Evolutionary conservation across 2,797 vertebrate species (phyloP), one percentile per base, ranked within the genome.

Genomic region (Mus spretus): DNA sequence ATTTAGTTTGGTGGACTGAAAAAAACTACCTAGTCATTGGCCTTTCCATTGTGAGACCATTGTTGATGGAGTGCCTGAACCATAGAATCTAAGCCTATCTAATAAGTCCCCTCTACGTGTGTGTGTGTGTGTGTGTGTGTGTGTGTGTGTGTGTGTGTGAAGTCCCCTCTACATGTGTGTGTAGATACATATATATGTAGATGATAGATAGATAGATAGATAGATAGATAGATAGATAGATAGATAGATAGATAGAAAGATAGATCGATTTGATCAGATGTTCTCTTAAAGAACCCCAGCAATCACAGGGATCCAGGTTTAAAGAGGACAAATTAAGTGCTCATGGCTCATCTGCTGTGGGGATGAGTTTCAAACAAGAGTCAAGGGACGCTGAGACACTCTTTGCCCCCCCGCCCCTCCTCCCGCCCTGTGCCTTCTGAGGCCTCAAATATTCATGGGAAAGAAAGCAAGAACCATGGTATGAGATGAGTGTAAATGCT

Each of bases 301-400:
- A 95, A 82, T 85, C 17, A 59, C 87, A 55, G 40, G 63, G 28
- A 81, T 47, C 37, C 8, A 80, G 50, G 2, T 40, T 80, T 94
- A 26, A 89, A 31, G 55, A 37, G 22, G 34, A 34, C 17, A 61
- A 57, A 34, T 80, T 57, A 92, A 5, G 14, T 63, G 2, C 8
- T 24, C 9, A 3, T 0, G 0, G n/a, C 40, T 47, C 67, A 31
- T 17, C 57, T n/a, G 47, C 6, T 20, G 1, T 79, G 40, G 15
- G 3, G 17, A 92, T 86, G 61, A 63, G 28, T 20, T 50, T 78
- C 84, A n/a, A 1, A 7, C 14, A 61, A 50, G 85, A 67, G 31
- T 53, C 40, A 78, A 53, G 13, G 7, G 40, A 44, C 20, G 6
- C 0, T 26, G 74, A 80, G 9, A 74, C 53, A 37, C 1, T 8